A percentile compares a stretch with the other conserved stretches of the same genome.
These are phyloP conservation scores for Leiothrix lutea DNA, from an alignment of 2,113 vertebrate species.

Conservation along the genomic window DNA sequence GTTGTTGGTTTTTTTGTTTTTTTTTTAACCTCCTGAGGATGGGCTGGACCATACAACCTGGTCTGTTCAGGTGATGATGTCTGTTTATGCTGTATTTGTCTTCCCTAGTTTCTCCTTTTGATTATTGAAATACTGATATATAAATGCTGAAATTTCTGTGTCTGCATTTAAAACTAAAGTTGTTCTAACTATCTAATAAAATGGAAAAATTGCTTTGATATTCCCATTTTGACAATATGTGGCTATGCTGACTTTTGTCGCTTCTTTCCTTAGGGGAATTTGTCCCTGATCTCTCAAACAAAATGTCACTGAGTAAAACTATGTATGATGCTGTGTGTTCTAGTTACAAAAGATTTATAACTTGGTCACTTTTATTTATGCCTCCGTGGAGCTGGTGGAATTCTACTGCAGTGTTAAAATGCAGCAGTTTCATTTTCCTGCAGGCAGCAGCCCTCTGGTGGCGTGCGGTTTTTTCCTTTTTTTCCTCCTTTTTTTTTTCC, in stretches of 20 bases:
- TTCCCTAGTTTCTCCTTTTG: background rate
- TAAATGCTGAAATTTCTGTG: background rate
- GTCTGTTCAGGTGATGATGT: background rate
- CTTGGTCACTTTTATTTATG: constrained; percentile 49
- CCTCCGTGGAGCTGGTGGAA: background rate
- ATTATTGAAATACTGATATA: background rate
- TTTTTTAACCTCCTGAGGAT: background rate
- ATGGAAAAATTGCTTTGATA: constrained; percentile 1
- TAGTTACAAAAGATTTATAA: constrained; percentile 32
- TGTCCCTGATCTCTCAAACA: constrained; percentile 37
- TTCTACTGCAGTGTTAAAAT: constrained; percentile 50
- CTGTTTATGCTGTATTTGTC: background rate
- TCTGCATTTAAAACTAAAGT: background rate
- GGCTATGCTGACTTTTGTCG: constrained; percentile 8
- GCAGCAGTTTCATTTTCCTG: constrained; percentile 42
- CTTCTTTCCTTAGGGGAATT: constrained; percentile 18
- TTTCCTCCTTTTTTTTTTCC: fast-evolving
- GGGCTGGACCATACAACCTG: background rate
- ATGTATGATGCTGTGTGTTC: constrained; percentile 14
- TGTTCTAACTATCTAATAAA: background rate
- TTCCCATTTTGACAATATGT: constrained; percentile 13
- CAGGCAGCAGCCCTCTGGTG: constrained; percentile 28
- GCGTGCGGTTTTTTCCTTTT: background rate
- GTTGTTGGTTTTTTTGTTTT: background rate
- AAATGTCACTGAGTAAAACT: constrained; percentile 50